These are phyloP conservation scores for Blastomussa wellsi DNA, from an alignment of 92 coral and sea anemone species.

Conservation along the genomic window DNA sequence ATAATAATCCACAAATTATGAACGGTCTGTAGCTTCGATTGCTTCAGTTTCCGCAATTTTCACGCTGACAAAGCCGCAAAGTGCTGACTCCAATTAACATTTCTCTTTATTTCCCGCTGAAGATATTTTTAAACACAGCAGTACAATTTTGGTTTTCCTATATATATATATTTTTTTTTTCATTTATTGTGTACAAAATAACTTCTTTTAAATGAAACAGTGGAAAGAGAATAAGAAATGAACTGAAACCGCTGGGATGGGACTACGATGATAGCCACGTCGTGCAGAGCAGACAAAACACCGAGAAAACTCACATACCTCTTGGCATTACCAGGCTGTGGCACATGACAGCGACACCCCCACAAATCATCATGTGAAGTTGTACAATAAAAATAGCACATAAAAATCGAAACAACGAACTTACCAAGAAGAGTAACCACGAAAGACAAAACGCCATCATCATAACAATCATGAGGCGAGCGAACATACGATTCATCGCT, in stretches of 20 bases:
- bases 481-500: slow-evolving; percentile 64
- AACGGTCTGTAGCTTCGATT: neutral
- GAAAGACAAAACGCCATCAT: slow-evolving; percentile 59
- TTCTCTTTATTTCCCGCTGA: neutral
- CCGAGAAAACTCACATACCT: neutral
- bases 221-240: neutral
- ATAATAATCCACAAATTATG: neutral
- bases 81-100: neutral
- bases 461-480: slow-evolving; percentile 66
- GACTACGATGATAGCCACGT: neutral
- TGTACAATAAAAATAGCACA: neutral
- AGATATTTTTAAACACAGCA: neutral
- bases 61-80: neutral
- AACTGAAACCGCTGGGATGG: no score
- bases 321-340: neutral
- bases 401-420: slow-evolving; percentile 19
- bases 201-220: neutral
- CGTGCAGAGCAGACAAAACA: neutral
- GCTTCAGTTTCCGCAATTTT: neutral
- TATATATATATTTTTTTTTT: no score
- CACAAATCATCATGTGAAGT: neutral
- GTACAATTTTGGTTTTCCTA: no score
- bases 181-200: neutral
- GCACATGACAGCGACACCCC: neutral
- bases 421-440: slow-evolving; percentile 70